Base-by-base conservation (phyloP, 2,113 vertebrate genomes). In the Neodontobutis hainanensis region DNA sequence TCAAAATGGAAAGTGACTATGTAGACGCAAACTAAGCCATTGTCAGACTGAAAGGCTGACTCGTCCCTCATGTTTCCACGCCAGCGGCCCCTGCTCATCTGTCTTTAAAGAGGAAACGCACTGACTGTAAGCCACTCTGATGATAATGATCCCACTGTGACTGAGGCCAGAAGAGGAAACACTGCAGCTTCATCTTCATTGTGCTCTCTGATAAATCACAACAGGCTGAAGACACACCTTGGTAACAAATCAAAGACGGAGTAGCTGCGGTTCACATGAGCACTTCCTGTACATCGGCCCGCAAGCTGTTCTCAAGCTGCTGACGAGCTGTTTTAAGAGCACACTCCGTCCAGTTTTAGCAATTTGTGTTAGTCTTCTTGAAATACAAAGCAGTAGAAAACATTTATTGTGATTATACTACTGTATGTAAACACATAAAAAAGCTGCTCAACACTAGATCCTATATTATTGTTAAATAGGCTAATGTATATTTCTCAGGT, bases 131-230 rank as follows among this genome's bases (percentile, higher is more conserved):
- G 19, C 50, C 10, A 32, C 51, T 53, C 32, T 14, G 32, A 53
- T 53, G 51, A 14, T 53, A 53, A 53, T 8, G 51, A 27, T 53
- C 51, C 51, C 11, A 12, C 51, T 12, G 51, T 12, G 51, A 53
- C 5, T 0, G 6, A 36, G 51, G 27, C 11, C 3, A 34, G 15
- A 34, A 27, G 8, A 52, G 50, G 50, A 52, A 52, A 27, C 19
- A 34, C 16, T 4, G 16, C 49, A 9, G 27, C 15, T 32, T 32
- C 50, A 32, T 12, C 9, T 52, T 9, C 51, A 14, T 35, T 53
- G 32, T 36, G 12, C 51, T n/a, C 35, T 36, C 12, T 53, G 51
- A 53, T 12, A 9, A 5, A 53, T 53, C 51, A 27, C 9, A 8
- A 50, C 48, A 50, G 4, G 10, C 11, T 12, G 8, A 4, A 36